These are phyloP conservation scores for Syncerus caffer DNA, from an alignment of 2,797 vertebrate genomes.

Conservation along the genomic window DNA sequence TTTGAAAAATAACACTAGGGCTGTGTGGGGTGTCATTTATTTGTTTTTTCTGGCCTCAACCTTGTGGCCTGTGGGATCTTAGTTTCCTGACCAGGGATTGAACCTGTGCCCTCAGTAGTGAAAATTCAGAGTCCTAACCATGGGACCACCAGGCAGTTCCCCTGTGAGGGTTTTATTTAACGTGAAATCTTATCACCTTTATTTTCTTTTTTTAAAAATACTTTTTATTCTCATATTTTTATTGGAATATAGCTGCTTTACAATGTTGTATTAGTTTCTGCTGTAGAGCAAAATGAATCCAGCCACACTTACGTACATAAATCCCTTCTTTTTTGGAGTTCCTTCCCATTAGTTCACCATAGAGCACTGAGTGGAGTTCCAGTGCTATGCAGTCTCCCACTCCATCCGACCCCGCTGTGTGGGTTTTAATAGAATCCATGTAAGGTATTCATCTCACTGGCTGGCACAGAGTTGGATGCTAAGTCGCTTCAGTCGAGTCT, in stretches of 20 bases:
- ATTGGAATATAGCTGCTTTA: not conserved
- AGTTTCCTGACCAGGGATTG: not conserved
- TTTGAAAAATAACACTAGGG: not conserved
- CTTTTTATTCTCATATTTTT: not conserved
- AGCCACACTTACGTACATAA: not conserved
- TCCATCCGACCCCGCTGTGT: not conserved
- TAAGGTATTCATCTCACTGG: not conserved
- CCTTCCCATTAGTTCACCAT: not conserved
- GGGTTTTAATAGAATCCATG: not conserved
- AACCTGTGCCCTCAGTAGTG: not conserved
- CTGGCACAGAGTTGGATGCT: not conserved
- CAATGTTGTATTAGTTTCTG: not conserved
- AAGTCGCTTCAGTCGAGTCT: not conserved
- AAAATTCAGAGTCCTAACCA: not conserved
- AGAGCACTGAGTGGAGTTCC: not conserved
- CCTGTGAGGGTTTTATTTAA: not conserved
- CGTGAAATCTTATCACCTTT: not conserved
- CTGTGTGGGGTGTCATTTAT: not conserved
- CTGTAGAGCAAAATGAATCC: not conserved
- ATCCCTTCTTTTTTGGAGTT: not conserved
- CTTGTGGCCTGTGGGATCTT: not conserved
- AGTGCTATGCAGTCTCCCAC: not conserved
- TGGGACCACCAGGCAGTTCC: not conserved
- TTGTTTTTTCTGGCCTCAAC: not conserved
- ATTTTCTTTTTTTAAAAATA: not conserved